These are phyloP conservation scores for Gymnoscelis rufifasciata DNA, from an alignment of 2,888 invertebrate genomes.

Conservation along the genomic window DNA sequence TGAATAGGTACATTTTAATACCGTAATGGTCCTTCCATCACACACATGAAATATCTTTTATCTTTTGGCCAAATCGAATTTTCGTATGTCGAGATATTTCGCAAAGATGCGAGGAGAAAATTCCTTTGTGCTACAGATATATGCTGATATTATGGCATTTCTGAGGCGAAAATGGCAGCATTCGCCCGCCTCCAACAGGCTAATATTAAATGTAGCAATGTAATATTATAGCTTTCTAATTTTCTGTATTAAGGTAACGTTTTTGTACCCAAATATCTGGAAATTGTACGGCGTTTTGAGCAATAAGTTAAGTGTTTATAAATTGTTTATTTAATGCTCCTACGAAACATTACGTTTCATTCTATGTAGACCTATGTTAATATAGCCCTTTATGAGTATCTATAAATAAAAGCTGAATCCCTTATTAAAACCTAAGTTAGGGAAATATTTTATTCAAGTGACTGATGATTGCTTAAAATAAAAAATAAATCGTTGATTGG, in stretches of 20 bases:
- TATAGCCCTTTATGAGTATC: no score
- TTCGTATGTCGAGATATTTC: slow-evolving; percentile 50
- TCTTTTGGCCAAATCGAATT: slow-evolving; percentile 50
- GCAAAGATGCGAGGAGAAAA: slow-evolving; percentile 50
- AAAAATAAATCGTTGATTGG: no score
- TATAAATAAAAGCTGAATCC: no score
- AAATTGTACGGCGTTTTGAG: no score
- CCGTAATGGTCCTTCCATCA: slow-evolving; percentile 45
- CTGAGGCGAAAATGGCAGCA: slow-evolving; percentile 37
- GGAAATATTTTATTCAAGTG: no score
- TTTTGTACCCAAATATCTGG: no score
- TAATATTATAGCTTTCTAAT: slow-evolving; percentile 12
- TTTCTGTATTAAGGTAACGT: neutral
- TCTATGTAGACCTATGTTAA: no score
- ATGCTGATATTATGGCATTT: slow-evolving; percentile 53
- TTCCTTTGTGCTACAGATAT: slow-evolving; percentile 53
- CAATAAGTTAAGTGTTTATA: no score
- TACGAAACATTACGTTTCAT: no score
- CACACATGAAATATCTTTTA: slow-evolving; percentile 40
- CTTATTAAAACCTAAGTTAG: no score
- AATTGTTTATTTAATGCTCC: no score
- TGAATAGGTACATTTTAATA: slow-evolving; percentile 40
- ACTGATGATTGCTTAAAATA: no score
- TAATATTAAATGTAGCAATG: slow-evolving; percentile 12
- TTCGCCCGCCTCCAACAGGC: slow-evolving; percentile 31